A percentile compares a stretch with the other conserved stretches of the same genome.
These are phyloP conservation scores for Sylvilagus floridanus DNA, from an alignment of 2,797 vertebrate species.

Conservation along the genomic window DNA sequence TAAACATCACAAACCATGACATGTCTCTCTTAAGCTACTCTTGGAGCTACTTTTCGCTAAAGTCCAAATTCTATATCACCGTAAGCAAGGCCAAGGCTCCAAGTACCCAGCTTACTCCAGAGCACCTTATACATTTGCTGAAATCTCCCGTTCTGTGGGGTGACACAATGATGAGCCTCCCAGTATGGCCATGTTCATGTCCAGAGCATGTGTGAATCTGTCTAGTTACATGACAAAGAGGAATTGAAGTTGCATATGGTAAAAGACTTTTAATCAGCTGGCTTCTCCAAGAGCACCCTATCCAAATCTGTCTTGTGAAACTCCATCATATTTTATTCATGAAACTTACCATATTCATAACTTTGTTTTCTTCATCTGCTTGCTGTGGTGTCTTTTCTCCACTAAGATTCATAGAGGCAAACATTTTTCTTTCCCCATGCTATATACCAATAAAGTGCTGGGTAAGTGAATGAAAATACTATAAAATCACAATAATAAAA, in stretches of 20 bases:
- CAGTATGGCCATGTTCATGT: not conserved
- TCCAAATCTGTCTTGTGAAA: not conserved
- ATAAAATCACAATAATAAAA: not conserved
- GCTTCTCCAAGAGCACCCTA: not conserved
- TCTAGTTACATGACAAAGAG: not conserved
- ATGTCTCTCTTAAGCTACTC: not conserved
- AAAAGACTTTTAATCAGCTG: not conserved
- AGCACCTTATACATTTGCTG: no score
- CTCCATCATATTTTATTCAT: not conserved
- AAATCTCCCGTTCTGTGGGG: accelerated
- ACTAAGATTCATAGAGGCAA: not conserved
- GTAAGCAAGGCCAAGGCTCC: not conserved
- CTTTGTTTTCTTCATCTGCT: not conserved
- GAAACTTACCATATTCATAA: not conserved
- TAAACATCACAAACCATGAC: not conserved
- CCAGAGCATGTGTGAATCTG: not conserved
- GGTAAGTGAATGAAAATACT: not conserved
- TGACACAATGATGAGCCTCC: not conserved
- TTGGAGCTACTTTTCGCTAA: not conserved
- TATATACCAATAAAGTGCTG: not conserved
- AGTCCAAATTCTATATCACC: not conserved
- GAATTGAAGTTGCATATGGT: not conserved
- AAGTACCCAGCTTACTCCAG: not conserved
- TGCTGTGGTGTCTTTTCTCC: not conserved
- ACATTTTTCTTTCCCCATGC: not conserved